Conservation (phyloP, 2,888 invertebrate genomes). For the Himalopsyche tibetana region DNA sequence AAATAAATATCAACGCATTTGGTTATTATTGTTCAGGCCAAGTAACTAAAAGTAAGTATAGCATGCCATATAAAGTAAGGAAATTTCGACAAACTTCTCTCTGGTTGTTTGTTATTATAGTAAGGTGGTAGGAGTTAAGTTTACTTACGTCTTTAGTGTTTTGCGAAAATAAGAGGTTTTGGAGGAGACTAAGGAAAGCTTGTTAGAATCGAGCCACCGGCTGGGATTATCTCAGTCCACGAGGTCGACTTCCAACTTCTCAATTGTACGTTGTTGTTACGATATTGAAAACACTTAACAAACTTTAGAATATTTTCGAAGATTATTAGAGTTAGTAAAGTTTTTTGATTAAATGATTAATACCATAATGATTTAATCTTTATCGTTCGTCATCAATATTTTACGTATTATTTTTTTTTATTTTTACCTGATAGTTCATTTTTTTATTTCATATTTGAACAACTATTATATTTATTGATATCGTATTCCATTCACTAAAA, state of each 20-base stretch:
- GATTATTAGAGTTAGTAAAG: not conserved
- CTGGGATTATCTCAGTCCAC: constrained; percentile 38
- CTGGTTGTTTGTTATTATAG: constrained; percentile 40
- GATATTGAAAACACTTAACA: not conserved
- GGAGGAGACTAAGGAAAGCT: constrained; percentile 24
- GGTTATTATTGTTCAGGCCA: no score
- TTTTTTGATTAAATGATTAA: not conserved
- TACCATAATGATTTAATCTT: no score
- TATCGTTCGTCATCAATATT: no score
- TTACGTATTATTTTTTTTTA: no score
- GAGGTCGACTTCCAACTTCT: constrained; percentile 10
- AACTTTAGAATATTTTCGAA: not conserved
- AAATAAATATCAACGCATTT: no score
- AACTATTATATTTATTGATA: no score
- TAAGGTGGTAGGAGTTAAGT: constrained; percentile 32
- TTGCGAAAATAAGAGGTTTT: constrained; percentile 25
- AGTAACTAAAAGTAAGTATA: no score
- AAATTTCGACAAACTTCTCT: not conserved
- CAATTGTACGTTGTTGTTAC: constrained; percentile 24
- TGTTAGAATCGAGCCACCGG: constrained; percentile 40
- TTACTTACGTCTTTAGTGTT: constrained; percentile 41
- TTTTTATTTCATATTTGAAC: no score
- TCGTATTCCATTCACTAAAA: no score
- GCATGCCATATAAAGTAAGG: no score
- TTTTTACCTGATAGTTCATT: no score